These are phyloP conservation scores for Rambutsinella grinnellia DNA, from an alignment of 2,888 invertebrate species.

Conservation along the genomic window DNA sequence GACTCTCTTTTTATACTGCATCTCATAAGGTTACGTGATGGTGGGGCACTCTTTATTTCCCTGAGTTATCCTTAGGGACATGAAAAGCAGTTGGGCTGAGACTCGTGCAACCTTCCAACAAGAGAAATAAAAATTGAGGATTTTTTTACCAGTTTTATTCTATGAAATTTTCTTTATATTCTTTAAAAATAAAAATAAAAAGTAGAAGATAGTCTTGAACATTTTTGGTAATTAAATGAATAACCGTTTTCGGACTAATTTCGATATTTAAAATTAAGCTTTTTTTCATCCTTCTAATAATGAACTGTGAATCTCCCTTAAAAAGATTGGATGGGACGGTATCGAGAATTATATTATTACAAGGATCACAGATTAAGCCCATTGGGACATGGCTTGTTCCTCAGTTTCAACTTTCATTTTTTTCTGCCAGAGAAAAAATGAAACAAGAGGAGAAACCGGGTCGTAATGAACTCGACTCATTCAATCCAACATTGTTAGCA, in stretches of 20 bases:
- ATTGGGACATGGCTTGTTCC: constrained; percentile 32
- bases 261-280: too few species aligned
- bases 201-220: too few species aligned
- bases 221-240: too few species aligned
- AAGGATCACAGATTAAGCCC: constrained; percentile 52
- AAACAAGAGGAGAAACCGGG: neutral
- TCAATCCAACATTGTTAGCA: neutral
- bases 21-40: neutral
- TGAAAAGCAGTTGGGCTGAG: constrained; percentile 25
- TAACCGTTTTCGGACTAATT: too few species aligned
- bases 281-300: too few species aligned
- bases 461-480: neutral
- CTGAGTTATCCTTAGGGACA: constrained; percentile 61
- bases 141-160: too few species aligned
- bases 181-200: too few species aligned
- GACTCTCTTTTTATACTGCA: too few species aligned
- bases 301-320: neutral
- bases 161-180: too few species aligned
- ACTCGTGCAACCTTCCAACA: constrained; percentile 30
- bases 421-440: constrained; percentile 25
- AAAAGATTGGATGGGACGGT: constrained; percentile 33
- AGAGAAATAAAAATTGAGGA: too few species aligned
- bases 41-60: constrained; percentile 50
- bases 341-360: constrained; percentile 49
- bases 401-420: constrained; percentile 33